A percentile compares a stretch with the other conserved stretches of the same genome.
Conservation (phyloP, 1,140 invertebrate species). For the Diabrotica undecimpunctata region DNA sequence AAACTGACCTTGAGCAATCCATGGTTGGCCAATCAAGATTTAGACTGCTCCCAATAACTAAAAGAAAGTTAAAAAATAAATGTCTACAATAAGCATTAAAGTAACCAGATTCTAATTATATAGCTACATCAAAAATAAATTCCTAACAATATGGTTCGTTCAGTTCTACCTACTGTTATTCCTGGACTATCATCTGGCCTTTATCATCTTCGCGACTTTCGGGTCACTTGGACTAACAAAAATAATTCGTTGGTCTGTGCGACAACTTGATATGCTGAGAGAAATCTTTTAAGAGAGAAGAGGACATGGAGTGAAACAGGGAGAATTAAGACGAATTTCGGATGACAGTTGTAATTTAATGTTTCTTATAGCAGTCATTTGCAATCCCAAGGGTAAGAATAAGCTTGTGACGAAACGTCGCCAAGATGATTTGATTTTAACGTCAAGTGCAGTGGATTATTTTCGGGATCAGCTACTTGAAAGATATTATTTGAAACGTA, state of each 20-base stretch:
- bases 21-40: too few relatives aligned
- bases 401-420: background rate
- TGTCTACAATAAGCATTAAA: too few relatives aligned
- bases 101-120: too few relatives aligned
- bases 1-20: too few relatives aligned
- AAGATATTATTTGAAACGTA: too few relatives aligned
- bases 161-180: background rate
- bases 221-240: constrained; percentile 1
- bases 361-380: background rate
- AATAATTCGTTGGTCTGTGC: background rate
- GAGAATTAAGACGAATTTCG: constrained; percentile 2
- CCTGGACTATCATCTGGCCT: background rate
- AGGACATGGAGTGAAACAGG: background rate
- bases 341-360: constrained; percentile 2
- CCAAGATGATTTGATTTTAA: background rate
- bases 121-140: too few relatives aligned
- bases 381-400: background rate
- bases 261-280: background rate
- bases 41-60: too few relatives aligned
- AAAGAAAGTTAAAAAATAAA: too few relatives aligned
- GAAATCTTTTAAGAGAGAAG: background rate
- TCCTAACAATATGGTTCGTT: too few relatives aligned
- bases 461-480: too few relatives aligned
- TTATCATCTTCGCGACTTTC: background rate
- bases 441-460: too few relatives aligned